Base-by-base conservation (phyloP, 1,140 invertebrate genomes). In the Heliconius hermathena region DNA sequence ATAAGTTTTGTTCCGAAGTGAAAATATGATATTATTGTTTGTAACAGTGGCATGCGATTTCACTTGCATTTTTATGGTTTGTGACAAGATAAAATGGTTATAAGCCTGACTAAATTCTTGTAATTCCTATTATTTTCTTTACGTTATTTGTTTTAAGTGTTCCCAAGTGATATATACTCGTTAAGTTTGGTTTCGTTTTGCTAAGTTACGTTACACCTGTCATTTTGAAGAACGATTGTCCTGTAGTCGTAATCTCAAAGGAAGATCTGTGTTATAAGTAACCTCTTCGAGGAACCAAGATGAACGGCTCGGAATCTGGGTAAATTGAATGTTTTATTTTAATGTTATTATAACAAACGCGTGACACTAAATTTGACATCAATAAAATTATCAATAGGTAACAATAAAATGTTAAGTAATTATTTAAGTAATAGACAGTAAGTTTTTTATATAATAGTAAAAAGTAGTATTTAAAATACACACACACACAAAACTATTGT, bases 221-320 rank as follows among this genome's bases (percentile, higher is more conserved):
- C 87, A 76, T 72, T 73, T 71, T 82, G 73, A 82, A 88, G 80
- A 85, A 84, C 75, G 72, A 77, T 81, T 74, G 49, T 75, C 57
- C 74, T 76, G 74, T 77, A 49, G 60, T 71, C 66, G 41, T 60
- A 77, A 41, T 79, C 78, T 77, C 71, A 71, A 81, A 85, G 78
- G 82, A 86, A 84, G 78, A 85, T 87, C 84, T 87, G 79, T 73
- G 60, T 74, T 85, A 76, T 81, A 71, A 83, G 71, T 78, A 52
- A 78, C 38, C 54, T 78, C 46, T 41, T n/a, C 57, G 36, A 80
- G 76, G 77, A 82, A 72, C 81, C 87, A 96, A 89, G 85, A 97
- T 97, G 96, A 97, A 97, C 95, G 96, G 96, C 91, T 97, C 96
- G 89, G 97, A 97, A 95, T 97, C 97, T 95, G 97, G 97, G 97